phyloP scores from a whole-genome alignment of 2,888 invertebrate genomes.

The Xylota segnis region DNA sequence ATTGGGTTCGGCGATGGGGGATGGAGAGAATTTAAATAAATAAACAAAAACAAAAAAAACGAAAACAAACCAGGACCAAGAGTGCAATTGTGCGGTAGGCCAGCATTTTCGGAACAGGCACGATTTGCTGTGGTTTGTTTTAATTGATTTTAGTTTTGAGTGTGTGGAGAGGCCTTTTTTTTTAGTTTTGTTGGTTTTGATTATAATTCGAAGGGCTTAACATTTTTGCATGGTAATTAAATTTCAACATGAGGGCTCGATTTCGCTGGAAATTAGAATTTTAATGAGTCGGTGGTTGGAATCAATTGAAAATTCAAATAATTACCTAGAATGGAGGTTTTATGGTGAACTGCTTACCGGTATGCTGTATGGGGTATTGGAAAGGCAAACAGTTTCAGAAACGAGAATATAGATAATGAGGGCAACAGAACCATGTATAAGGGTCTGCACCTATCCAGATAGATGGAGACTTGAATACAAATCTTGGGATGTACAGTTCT shows the following conservation, averaged over 20 bases:
- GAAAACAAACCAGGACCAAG: constrained; percentile 16
- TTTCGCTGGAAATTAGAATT: not conserved
- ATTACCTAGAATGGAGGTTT: constrained; percentile 9
- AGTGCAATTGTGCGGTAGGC: constrained; percentile 52
- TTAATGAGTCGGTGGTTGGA: constrained; percentile 27
- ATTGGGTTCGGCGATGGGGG: not conserved
- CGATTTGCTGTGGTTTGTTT: constrained; percentile 61
- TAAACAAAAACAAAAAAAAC: not conserved
- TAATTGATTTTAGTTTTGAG: constrained; percentile 54
- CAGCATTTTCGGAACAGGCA: constrained; percentile 53
- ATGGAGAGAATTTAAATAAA: not conserved
- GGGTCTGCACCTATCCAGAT: too few relatives aligned
- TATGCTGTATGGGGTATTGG: too few relatives aligned
- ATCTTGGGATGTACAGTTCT: too few relatives aligned
- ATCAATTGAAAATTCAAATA: constrained; percentile 35
- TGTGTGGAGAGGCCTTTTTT: not conserved
- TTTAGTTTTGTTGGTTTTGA: constrained; percentile 1
- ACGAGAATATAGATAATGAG: too few relatives aligned
- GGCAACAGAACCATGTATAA: too few relatives aligned
- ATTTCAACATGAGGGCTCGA: constrained; percentile 23
- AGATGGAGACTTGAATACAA: too few relatives aligned
- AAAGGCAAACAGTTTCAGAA: too few relatives aligned
- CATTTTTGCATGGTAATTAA: constrained; percentile 37
- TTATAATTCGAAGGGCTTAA: constrained; percentile 38
- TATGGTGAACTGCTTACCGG: not conserved